Conservation (phyloP, 1,140 invertebrate genomes). For the Neodiprion lecontei region DNA sequence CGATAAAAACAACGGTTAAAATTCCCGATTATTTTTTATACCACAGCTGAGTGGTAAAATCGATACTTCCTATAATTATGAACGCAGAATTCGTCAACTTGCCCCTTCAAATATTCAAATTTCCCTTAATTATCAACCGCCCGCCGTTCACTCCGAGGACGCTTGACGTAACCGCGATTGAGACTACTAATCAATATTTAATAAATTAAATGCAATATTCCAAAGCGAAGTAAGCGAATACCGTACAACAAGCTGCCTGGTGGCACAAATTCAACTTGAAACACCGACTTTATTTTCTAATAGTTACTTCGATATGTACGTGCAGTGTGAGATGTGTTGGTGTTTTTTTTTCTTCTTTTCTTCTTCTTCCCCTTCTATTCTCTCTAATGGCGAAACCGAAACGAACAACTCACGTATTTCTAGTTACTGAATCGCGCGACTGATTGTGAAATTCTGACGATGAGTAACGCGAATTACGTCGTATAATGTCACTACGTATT, state of each 20-base stretch:
- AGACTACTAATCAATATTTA: neutral
- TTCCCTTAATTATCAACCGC: neutral
- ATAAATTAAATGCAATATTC: neutral
- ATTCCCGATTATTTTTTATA: neutral
- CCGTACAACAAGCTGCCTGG: neutral
- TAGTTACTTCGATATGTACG: conserved; percentile 7
- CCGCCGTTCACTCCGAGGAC: neutral
- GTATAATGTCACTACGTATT: too few relatives aligned
- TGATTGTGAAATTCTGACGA: too few relatives aligned
- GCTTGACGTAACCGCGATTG: neutral
- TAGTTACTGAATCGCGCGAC: neutral
- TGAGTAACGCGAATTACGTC: too few relatives aligned
- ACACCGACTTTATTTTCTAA: conserved; percentile 6
- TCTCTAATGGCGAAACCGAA: neutral
- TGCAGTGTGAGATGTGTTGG: neutral
- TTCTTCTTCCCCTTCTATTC: neutral
- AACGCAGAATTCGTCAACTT: too few relatives aligned
- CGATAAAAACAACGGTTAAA: neutral
- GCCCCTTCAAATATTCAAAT: neutral
- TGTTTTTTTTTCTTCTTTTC: neutral
- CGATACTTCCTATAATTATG: too few relatives aligned
- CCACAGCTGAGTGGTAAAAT: too few relatives aligned
- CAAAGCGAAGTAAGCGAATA: neutral
- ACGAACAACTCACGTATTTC: neutral
- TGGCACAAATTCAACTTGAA: conserved; percentile 4